Evolutionary conservation across 1,140 invertebrate species (phyloP), one percentile per base, ranked within the genome.

Genomic region (Calephelis nemesis): DNA sequence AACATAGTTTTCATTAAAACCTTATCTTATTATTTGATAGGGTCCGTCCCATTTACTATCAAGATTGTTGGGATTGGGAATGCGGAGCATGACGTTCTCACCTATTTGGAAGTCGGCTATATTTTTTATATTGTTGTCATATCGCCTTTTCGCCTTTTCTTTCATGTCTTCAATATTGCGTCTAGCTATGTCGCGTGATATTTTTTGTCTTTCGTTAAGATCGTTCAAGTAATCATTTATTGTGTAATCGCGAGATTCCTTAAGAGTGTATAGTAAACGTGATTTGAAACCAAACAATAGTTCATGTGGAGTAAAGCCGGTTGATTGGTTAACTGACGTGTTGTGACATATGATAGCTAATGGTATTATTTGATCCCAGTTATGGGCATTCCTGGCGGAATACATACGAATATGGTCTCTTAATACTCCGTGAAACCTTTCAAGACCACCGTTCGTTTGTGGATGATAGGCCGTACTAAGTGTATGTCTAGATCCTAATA

Each of bases 341-440:
- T 93, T 93, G 67, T 92, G 90, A 7, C 81, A 83, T 70, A 92
- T 92, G 9, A 83, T 83, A 0, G 90, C 90, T 11, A 83, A 83
- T 1, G 76, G 78, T 0, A 92, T 65, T 9, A 80, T 88, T 62
- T 81, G 64, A 58, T 93, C 91, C 92, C 92, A 93, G 68, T 93
- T 80, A 7, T 47, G 72, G 9, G 77, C 79, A 19, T 80, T 69
- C 7, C 72, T 11, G 13, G 73, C 77, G 7, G 84, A 69, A 70
- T 87, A 93, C 69, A 87, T 82, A 52, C 83, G 82, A 0, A 91
- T 78, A 54, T 88, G 86, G 52, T 88, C 83, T 58, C 78, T 74
- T n/a, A 92, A 66, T 1, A 83, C 85, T 7, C 74, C 77, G 70
- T 92, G 85, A 47, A 84, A 84, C 64, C 84, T 68, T 80, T 91